These are phyloP conservation scores for Lepisosteus oculatus DNA, from an alignment of 2,113 vertebrate genomes.

Conservation along the genomic window DNA sequence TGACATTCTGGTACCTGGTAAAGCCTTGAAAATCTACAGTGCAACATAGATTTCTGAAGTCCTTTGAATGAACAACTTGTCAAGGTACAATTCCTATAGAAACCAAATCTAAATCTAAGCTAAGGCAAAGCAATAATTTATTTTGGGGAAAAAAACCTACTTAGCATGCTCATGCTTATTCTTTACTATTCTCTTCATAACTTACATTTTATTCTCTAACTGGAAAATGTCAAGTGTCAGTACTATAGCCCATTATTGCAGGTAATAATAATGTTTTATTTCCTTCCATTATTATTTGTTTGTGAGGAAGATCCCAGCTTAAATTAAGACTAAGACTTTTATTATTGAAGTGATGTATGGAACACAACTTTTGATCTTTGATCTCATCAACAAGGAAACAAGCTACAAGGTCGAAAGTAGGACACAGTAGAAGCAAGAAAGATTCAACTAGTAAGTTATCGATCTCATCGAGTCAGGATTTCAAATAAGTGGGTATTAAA, in stretches of 20 bases:
- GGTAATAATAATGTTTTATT: slow-evolving; percentile 35
- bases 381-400: slow-evolving; percentile 56
- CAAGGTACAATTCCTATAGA: too few species aligned
- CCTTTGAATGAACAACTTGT: too few species aligned
- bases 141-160: too few species aligned
- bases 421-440: not conserved
- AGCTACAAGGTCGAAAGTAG: slow-evolving; percentile 24
- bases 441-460: not conserved
- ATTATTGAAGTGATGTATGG: slow-evolving; percentile 52
- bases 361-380: slow-evolving; percentile 52
- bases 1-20: too few species aligned
- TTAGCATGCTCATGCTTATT: too few species aligned
- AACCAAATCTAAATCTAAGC: too few species aligned
- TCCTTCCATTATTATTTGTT: slow-evolving; percentile 22
- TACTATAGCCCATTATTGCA: not conserved
- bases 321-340: slow-evolving; percentile 53
- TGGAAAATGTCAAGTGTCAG: too few species aligned
- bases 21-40: too few species aligned
- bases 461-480: slow-evolving; percentile 19
- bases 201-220: too few species aligned
- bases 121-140: too few species aligned
- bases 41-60: too few species aligned
- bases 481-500: slow-evolving; percentile 3
- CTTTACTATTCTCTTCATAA: too few species aligned
- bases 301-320: slow-evolving; percentile 24